Conservation (phyloP, 2,888 invertebrate species). For the Cheilosia pagana region DNA sequence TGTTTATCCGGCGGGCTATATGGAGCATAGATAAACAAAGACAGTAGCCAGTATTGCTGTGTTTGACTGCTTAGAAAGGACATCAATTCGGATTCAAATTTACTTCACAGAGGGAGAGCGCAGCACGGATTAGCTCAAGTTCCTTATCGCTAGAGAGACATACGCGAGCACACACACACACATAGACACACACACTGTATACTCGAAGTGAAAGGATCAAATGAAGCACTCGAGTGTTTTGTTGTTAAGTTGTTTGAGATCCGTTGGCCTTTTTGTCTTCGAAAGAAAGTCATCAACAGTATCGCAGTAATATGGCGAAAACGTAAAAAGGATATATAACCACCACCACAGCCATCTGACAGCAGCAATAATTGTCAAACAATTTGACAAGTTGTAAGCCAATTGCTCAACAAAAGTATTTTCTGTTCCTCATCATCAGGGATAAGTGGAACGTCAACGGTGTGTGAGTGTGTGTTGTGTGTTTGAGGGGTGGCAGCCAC, state of each 20-base stretch:
- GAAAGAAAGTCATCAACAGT: conserved; percentile 33
- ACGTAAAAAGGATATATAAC: conserved; percentile 57
- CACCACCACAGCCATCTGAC: no score
- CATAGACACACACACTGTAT: neutral
- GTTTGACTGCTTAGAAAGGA: conserved; percentile 51
- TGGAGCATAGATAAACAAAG: conserved; percentile 35
- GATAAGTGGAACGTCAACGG: conserved; percentile 26
- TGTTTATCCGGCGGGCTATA: conserved; percentile 46
- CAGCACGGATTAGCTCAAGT: conserved; percentile 52
- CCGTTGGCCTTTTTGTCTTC: conserved; percentile 17
- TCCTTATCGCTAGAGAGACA: conserved; percentile 66
- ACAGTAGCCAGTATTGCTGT: neutral
- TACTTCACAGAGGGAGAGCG: conserved; percentile 13
- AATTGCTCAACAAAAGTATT: conserved; percentile 68
- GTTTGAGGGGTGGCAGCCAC: conserved; percentile 9
- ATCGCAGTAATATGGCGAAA: conserved; percentile 51
- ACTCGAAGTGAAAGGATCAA: conserved; percentile 56
- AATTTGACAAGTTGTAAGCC: conserved; percentile 74
- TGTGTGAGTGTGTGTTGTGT: no score
- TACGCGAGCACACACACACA: conserved; percentile 13
- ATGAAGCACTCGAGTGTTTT: conserved; percentile 59
- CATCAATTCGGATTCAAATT: conserved; percentile 71
- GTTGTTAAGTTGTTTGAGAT: conserved; percentile 63
- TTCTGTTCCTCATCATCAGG: conserved; percentile 23
- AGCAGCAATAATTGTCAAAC: conserved; percentile 72